Conservation (phyloP, 1,140 invertebrate species). For the Amyelois transitella region DNA sequence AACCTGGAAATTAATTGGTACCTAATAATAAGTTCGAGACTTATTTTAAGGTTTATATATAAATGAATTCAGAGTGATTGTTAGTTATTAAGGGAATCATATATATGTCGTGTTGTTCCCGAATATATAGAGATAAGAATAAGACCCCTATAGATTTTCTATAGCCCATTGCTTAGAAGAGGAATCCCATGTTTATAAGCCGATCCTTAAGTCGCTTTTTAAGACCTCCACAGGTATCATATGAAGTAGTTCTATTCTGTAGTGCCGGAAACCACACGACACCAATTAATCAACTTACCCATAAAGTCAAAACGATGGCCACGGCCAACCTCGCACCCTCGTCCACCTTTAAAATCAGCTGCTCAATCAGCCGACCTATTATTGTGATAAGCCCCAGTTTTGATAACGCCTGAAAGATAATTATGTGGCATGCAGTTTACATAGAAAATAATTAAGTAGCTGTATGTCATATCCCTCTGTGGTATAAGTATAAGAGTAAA, state of each 20-base stretch:
- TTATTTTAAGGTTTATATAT: too few species aligned
- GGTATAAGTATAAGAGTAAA: too few species aligned
- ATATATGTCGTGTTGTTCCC: background rate
- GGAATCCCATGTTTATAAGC: too few species aligned
- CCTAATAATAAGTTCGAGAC: too few species aligned
- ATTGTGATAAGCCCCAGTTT: conserved; percentile 55
- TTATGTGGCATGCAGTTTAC: background rate
- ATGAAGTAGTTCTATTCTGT: too few species aligned
- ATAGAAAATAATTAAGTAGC: background rate
- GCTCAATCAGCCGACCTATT: conserved; percentile 51
- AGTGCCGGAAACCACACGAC: too few species aligned
- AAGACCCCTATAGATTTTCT: background rate
- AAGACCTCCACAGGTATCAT: background rate
- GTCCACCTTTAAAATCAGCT: conserved; percentile 46
- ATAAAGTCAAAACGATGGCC: conserved; percentile 46
- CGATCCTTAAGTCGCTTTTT: background rate
- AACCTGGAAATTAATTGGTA: conserved; percentile 50
- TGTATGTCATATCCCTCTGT: too few species aligned
- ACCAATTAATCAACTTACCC: conserved; percentile 34
- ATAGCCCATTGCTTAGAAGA: too few species aligned
- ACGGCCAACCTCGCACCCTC: conserved; percentile 45
- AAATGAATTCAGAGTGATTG: too few species aligned
- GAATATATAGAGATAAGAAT: background rate
- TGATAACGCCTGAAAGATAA: conserved; percentile 46
- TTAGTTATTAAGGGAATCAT: too few species aligned